Evolutionary conservation across 2,797 vertebrate genomes (phyloP).

Genomic region (Labeo calbasu): DNA sequence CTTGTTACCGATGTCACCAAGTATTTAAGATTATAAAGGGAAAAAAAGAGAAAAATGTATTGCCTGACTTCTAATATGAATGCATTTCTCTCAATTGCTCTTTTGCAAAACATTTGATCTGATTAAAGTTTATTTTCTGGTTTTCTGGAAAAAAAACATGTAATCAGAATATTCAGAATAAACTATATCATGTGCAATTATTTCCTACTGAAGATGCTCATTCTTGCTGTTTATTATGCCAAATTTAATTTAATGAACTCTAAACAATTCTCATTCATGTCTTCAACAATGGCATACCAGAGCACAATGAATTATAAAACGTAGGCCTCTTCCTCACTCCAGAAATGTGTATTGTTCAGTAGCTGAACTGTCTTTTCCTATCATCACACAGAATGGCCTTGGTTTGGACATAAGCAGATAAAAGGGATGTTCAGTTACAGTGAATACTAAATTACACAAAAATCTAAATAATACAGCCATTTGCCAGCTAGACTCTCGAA

Average conservation of each 20-base stretch:
- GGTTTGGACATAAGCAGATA: background rate
- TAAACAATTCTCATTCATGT: conserved; percentile 8
- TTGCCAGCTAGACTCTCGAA: background rate
- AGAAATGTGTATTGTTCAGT: background rate
- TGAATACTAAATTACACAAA: background rate
- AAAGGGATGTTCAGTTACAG: background rate
- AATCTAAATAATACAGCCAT: background rate
- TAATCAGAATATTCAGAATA: background rate
- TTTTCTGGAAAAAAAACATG: background rate
- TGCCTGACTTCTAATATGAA: no score
- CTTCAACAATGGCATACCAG: conserved; percentile 6
- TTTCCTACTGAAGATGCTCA: background rate
- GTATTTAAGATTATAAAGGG: background rate
- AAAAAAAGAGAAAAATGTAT: no score
- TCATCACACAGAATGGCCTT: background rate
- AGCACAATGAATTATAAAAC: background rate
- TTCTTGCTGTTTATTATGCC: background rate
- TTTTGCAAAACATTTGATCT: background rate
- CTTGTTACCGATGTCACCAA: background rate
- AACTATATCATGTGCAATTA: background rate
- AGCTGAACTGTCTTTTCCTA: background rate
- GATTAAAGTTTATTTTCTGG: background rate
- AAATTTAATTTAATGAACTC: conserved; percentile 3
- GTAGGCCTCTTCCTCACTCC: background rate
- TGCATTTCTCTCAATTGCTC: no score